phyloP scores from a whole-genome alignment of 2,113 vertebrate genomes.

The Sinocyclocheilus anophthalmus region DNA sequence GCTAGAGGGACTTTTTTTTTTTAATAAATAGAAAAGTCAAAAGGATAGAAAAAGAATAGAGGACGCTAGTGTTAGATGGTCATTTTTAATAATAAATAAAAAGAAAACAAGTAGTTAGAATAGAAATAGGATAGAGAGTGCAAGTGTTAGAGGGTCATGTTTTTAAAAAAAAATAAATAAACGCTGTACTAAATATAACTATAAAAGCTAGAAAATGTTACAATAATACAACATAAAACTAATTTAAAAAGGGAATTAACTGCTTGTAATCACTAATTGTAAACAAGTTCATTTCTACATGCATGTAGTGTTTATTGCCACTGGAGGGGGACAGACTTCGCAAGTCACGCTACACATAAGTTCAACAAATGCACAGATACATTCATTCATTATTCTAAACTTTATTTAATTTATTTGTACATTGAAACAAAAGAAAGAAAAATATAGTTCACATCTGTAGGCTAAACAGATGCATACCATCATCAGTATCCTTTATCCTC shows the following conservation, averaged over 20 bases:
- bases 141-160: too few species aligned
- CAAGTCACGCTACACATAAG: not conserved
- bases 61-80: too few species aligned
- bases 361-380: not conserved
- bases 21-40: too few species aligned
- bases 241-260: not conserved
- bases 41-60: too few species aligned
- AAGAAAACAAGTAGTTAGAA: too few species aligned
- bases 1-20: too few species aligned
- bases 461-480: not conserved
- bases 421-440: not conserved
- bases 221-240: not conserved
- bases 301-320: not conserved
- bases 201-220: not conserved
- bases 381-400: not conserved
- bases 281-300: not conserved
- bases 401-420: not conserved
- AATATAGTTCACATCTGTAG: not conserved
- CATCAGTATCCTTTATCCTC: not conserved
- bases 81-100: too few species aligned
- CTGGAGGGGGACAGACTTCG: conserved; percentile 13
- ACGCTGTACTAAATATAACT: not conserved
- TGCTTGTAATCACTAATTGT: not conserved
- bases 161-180: not conserved
- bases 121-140: too few species aligned